Evolutionary conservation across 2,797 vertebrate species (phyloP).

Genomic region (Pitangus sulphuratus): DNA sequence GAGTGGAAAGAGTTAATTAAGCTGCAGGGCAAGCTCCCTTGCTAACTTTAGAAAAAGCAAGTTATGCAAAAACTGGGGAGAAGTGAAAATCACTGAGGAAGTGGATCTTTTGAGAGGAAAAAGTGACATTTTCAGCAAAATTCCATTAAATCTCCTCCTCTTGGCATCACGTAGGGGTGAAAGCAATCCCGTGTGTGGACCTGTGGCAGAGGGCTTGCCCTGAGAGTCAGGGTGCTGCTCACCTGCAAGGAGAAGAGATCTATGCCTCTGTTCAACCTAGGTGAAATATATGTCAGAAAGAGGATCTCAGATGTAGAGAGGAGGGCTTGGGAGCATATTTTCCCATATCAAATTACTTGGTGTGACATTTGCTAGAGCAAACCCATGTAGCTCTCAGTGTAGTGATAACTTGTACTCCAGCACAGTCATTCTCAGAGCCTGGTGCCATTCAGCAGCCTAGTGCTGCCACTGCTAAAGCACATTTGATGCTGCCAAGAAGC

Average conservation of each 20-base stretch:
- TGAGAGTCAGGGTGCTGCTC: background rate
- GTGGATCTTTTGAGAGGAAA: background rate
- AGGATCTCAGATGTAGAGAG: background rate
- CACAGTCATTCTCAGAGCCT: rapidly evolving
- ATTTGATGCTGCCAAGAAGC: background rate
- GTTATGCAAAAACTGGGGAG: background rate
- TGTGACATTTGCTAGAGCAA: background rate
- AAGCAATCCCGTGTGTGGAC: rapidly evolving
- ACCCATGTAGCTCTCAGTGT: background rate
- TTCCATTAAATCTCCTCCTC: background rate
- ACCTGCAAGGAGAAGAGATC: too few species aligned
- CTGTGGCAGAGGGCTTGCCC: background rate
- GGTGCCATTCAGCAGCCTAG: background rate
- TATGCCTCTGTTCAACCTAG: background rate
- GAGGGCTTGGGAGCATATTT: background rate
- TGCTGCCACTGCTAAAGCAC: background rate
- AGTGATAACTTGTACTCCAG: background rate
- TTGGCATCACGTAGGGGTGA: rapidly evolving
- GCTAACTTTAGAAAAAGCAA: background rate
- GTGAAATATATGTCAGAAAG: background rate
- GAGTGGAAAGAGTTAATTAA: background rate
- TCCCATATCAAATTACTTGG: background rate
- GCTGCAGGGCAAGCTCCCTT: background rate
- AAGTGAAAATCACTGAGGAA: constrained; percentile 29
- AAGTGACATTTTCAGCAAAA: background rate